Conservation (phyloP, 2,797 vertebrate genomes). For the Sphaeramia orbicularis region DNA sequence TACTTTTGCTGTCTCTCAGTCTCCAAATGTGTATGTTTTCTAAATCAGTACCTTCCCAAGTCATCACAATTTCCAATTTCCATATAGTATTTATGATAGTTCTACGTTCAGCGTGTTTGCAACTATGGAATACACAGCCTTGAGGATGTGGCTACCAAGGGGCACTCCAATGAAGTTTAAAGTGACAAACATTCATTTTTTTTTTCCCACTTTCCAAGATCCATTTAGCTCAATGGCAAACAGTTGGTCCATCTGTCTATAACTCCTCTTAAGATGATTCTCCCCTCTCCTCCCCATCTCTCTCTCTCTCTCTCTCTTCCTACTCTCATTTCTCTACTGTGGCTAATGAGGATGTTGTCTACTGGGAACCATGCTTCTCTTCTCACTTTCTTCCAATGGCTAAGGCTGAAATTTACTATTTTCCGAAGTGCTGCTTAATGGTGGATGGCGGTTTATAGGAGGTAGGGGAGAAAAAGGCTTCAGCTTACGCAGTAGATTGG, state of each 20-base stretch:
- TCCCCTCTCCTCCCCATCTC: conserved; percentile 30
- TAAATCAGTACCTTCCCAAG: neutral
- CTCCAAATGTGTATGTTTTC: neutral
- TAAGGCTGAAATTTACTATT: conserved; percentile 63
- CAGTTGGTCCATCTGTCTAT: conserved; percentile 62
- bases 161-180: conserved; percentile 28
- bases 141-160: conserved; percentile 15
- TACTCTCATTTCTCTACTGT: conserved; percentile 63
- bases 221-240: conserved; percentile 52
- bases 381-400: conserved; percentile 47
- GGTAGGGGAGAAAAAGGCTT: conserved; percentile 12
- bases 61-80: no score
- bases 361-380: conserved; percentile 59
- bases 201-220: conserved; percentile 38
- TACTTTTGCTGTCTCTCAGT: neutral
- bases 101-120: no score
- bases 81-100: no score
- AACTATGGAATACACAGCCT: no score
- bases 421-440: conserved; percentile 68
- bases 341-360: conserved; percentile 76
- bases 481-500: conserved; percentile 17
- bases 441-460: conserved; percentile 54
- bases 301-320: conserved; percentile 34
- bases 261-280: conserved; percentile 51
- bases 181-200: conserved; percentile 55